phyloP scores from a whole-genome alignment of 2,888 invertebrate genomes.

The Esperia sulphurella region DNA sequence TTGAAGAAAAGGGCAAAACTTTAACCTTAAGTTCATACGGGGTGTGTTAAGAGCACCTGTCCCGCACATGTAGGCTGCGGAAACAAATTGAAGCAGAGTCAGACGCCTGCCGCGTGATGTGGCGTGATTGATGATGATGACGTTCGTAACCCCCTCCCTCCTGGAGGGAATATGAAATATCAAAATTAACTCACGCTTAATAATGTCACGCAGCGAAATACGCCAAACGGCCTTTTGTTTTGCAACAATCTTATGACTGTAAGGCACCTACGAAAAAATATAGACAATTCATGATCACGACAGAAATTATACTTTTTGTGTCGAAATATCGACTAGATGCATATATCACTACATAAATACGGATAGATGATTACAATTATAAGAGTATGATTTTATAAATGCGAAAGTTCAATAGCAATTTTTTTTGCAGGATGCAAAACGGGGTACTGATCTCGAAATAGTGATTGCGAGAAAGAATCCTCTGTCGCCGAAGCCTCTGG shows the following conservation, averaged over 20 bases:
- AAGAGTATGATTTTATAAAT: not conserved
- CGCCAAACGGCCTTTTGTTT: not conserved
- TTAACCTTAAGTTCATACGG: not conserved
- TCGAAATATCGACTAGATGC: too few relatives aligned
- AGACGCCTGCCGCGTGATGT: constrained; percentile 37
- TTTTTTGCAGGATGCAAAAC: constrained; percentile 83
- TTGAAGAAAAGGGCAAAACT: constrained; percentile 2
- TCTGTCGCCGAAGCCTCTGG: constrained; percentile 86
- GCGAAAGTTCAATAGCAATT: not conserved
- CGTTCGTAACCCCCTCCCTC: constrained; percentile 25
- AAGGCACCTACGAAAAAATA: too few relatives aligned
- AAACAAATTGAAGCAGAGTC: constrained; percentile 45
- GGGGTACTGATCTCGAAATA: constrained; percentile 90
- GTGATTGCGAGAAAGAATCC: constrained; percentile 90
- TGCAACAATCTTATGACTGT: too few relatives aligned
- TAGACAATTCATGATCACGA: too few relatives aligned
- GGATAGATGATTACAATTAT: too few relatives aligned
- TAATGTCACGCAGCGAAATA: constrained; percentile 5
- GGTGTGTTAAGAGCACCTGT: constrained; percentile 14
- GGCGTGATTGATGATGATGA: constrained; percentile 64
- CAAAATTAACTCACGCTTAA: constrained; percentile 33
- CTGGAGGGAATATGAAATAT: constrained; percentile 35
- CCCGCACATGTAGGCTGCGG: constrained; percentile 2
- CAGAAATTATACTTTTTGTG: too few relatives aligned
- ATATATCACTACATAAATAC: not conserved